Conservation (phyloP, 2,113 vertebrate genomes). For the Pterocles gutturalis region DNA sequence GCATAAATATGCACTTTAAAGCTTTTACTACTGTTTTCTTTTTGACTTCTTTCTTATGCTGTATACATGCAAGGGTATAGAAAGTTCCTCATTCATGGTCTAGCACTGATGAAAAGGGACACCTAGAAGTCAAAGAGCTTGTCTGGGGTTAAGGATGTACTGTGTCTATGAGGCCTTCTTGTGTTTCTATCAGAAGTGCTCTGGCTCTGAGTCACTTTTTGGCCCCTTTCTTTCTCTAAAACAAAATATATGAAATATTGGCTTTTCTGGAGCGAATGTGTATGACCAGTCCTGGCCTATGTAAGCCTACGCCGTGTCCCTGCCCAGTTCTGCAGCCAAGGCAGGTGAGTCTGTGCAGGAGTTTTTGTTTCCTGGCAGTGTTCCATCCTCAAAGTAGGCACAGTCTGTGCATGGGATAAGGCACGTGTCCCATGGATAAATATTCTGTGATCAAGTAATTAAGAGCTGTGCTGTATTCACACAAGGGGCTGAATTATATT, state of each 20-base stretch:
- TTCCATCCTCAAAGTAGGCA: neutral
- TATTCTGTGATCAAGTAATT: neutral
- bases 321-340: neutral
- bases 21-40: neutral
- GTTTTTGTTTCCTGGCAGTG: neutral
- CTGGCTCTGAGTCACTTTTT: neutral
- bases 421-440: neutral
- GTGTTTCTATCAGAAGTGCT: neutral
- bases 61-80: rapidly evolving
- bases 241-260: neutral
- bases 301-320: neutral
- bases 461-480: neutral
- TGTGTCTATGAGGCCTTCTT: neutral
- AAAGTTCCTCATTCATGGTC: neutral
- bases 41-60: neutral
- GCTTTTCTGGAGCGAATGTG: neutral
- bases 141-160: neutral
- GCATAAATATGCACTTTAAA: neutral
- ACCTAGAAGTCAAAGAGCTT: neutral
- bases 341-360: neutral
- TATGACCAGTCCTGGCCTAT: neutral
- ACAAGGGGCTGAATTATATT: neutral
- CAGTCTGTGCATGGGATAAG: neutral
- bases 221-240: neutral
- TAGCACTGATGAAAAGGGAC: neutral